A percentile compares a stretch with the other conserved stretches of the same genome.
These are phyloP conservation scores for Hermaeophaga mercurialis DNA, from an alignment of 2,888 invertebrate genomes.

Conservation along the genomic window DNA sequence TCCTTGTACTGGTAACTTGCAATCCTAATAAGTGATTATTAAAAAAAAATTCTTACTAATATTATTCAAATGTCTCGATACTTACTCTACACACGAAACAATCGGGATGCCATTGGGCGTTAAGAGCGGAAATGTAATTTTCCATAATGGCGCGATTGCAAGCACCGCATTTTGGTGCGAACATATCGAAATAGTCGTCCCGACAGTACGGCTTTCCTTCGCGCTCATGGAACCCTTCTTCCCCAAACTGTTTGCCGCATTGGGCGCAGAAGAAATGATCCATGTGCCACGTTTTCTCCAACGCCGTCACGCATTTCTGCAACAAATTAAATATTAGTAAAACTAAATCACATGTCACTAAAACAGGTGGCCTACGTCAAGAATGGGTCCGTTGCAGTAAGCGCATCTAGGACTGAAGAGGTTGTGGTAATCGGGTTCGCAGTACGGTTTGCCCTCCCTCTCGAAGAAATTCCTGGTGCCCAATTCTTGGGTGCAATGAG, in stretches of 20 bases:
- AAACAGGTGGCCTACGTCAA: slow-evolving; percentile 79
- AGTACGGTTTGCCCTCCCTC: slow-evolving; percentile 94
- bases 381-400: slow-evolving; percentile 97
- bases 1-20: slow-evolving; percentile 89
- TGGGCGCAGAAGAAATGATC: slow-evolving; percentile 99
- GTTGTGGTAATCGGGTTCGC: slow-evolving; percentile 98
- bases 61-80: slow-evolving; percentile 36
- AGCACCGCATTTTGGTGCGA: slow-evolving; percentile 97
- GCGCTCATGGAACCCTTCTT: slow-evolving; percentile 96
- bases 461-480: slow-evolving; percentile 99
- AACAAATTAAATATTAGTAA: slow-evolving; percentile 48
- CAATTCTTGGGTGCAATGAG: slow-evolving; percentile 94
- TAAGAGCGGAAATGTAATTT: slow-evolving; percentile 96
- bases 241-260: slow-evolving; percentile 96
- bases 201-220: slow-evolving; percentile 96
- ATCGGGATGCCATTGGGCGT: slow-evolving; percentile 97
- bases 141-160: slow-evolving; percentile 96
- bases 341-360: not conserved
- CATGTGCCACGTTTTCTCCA: slow-evolving; percentile 98
- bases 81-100: slow-evolving; percentile 99
- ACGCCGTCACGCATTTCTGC: slow-evolving; percentile 97
- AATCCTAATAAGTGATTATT: slow-evolving; percentile 78
- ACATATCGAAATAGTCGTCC: slow-evolving; percentile 95
- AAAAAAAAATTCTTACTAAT: not conserved
- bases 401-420: slow-evolving; percentile 98